phyloP scores from a whole-genome alignment of 2,113 vertebrate species.

The Baryphthengus martii region DNA sequence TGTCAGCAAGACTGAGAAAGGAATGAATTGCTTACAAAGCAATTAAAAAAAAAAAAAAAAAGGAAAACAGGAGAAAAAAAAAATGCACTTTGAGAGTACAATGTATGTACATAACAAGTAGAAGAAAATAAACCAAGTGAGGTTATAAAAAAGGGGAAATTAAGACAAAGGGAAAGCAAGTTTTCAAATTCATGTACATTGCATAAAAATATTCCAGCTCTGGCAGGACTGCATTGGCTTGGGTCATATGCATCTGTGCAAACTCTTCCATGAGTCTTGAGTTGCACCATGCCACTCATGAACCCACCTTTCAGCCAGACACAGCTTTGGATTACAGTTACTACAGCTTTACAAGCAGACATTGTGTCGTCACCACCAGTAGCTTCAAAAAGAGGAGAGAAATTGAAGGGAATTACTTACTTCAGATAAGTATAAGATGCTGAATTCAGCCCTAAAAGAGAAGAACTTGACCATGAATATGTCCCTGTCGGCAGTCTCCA shows the following conservation, averaged over 20 bases:
- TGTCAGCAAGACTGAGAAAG: not conserved
- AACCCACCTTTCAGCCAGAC: not conserved
- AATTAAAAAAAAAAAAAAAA: not conserved
- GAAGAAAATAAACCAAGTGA: not conserved
- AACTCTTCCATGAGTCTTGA: not conserved
- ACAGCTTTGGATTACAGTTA: not conserved
- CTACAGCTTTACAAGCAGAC: not conserved
- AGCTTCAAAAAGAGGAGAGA: not conserved
- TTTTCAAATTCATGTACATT: not conserved
- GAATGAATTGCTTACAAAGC: not conserved
- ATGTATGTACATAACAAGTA: not conserved
- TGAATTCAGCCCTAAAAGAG: not conserved
- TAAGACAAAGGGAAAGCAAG: not conserved
- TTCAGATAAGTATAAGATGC: not conserved
- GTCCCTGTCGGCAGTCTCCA: not conserved
- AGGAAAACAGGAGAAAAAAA: not conserved
- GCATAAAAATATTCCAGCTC: not conserved
- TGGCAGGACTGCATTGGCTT: not conserved
- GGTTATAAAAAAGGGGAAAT: not conserved
- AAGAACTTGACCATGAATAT: not conserved
- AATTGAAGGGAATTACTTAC: not conserved
- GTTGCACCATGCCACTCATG: not conserved
- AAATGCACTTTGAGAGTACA: not conserved
- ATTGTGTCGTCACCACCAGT: not conserved
- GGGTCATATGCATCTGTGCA: not conserved